Percentiles rank a stretch among this genome's conserved stretches.
These are phyloP conservation scores for Forbesichthys agassizii DNA, from an alignment of 2,113 vertebrate genomes.

Conservation along the genomic window DNA sequence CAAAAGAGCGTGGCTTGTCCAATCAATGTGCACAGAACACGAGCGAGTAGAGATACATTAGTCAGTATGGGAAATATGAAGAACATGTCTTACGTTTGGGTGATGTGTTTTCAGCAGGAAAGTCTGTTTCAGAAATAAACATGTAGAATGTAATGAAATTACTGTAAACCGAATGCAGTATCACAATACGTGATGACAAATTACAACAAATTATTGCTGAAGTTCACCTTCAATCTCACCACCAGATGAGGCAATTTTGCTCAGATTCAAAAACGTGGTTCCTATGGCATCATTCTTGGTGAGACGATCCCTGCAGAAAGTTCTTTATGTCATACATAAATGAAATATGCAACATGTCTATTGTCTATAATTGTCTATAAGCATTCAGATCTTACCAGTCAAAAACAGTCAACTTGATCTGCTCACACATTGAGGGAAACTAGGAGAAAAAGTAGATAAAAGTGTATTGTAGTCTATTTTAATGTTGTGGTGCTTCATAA, in stretches of 20 bases:
- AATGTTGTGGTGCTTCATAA: neutral
- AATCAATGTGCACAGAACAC: neutral
- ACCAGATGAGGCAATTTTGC: conserved; percentile 89
- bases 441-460: conserved; percentile 58
- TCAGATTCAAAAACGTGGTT: conserved; percentile 87
- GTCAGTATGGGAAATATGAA: neutral
- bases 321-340: conserved; percentile 9
- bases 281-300: conserved; percentile 90
- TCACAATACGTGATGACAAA: neutral
- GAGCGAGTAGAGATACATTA: neutral
- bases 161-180: neutral
- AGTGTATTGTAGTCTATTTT: conserved; percentile 2
- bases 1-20: neutral
- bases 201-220: neutral
- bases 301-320: conserved; percentile 85
- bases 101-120: conserved; percentile 38
- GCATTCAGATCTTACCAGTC: conserved; percentile 83
- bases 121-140: conserved; percentile 37
- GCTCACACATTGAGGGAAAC: conserved; percentile 98
- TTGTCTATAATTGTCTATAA: neutral
- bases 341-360: neutral
- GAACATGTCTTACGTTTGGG: conserved; percentile 39
- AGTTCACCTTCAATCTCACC: conserved; percentile 86
- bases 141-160: neutral
- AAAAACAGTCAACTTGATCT: conserved; percentile 86